phyloP scores from a whole-genome alignment of 2,113 vertebrate species.

The Xenus cinereus region DNA sequence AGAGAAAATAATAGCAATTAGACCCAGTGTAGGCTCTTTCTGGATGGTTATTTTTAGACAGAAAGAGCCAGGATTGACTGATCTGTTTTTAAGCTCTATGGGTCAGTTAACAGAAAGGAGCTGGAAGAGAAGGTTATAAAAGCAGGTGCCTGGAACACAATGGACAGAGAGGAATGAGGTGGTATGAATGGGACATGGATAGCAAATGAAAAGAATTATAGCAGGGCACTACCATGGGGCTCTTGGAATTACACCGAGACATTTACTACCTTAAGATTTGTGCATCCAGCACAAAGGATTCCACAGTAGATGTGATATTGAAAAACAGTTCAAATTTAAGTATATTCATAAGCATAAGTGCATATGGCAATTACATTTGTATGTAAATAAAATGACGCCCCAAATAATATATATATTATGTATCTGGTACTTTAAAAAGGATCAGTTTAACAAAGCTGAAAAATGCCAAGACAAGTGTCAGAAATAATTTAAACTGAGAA shows the following conservation, averaged over 20 bases:
- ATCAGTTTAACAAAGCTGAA: not conserved
- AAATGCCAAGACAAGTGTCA: not conserved
- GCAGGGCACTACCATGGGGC: not conserved
- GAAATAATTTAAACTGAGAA: not conserved
- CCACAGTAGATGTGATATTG: not conserved
- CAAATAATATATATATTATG: too few species aligned
- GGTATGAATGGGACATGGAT: not conserved
- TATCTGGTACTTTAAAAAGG: not conserved
- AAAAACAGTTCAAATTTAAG: not conserved
- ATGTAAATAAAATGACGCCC: not conserved
- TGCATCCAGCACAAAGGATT: not conserved
- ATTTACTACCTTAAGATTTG: not conserved
- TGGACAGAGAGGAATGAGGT: not conserved
- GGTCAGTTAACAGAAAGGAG: not conserved
- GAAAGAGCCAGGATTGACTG: not conserved
- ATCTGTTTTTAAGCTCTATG: not conserved
- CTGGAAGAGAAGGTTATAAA: not conserved
- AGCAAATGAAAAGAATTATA: not conserved
- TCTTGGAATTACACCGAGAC: not conserved
- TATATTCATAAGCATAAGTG: not conserved
- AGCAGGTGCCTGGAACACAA: not conserved
- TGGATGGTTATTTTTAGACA: constrained; percentile 21
- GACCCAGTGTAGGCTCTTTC: not conserved
- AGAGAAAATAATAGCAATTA: constrained; percentile 34
- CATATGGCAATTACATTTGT: not conserved